phyloP scores from a whole-genome alignment of 2,797 vertebrate genomes.

The Oceanodroma leucorhoa region DNA sequence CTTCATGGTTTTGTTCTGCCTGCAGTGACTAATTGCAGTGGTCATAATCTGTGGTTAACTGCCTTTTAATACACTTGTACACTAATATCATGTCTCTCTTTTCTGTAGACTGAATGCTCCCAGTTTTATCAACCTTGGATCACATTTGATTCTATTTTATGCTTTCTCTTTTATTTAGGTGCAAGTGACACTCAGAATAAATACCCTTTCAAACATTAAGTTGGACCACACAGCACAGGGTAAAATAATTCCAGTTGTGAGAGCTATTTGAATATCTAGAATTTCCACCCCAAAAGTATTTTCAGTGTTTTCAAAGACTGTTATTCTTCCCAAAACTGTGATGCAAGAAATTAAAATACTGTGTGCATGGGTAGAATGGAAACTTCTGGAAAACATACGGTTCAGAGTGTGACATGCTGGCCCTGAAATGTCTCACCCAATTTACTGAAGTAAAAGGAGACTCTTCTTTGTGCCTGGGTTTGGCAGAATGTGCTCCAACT shows the following conservation, averaged over 20 bases:
- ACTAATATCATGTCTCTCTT: background rate
- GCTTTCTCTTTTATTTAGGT: background rate
- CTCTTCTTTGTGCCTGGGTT: background rate
- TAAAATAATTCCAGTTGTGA: background rate
- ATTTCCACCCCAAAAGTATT: background rate
- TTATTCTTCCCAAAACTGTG: background rate
- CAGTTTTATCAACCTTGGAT: background rate
- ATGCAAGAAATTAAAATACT: background rate
- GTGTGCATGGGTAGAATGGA: background rate
- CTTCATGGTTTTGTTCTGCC: background rate
- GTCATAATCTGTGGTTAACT: background rate
- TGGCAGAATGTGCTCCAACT: background rate
- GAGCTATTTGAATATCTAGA: background rate
- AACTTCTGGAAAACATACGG: background rate
- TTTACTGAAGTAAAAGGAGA: background rate
- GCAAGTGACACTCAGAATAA: background rate
- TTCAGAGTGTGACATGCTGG: background rate
- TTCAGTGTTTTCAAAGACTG: background rate
- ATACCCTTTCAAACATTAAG: background rate
- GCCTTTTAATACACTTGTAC: background rate
- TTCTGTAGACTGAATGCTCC: background rate
- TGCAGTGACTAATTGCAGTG: background rate
- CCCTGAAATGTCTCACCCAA: background rate
- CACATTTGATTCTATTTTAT: background rate
- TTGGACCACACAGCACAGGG: background rate